Percentiles rank a stretch among this genome's conserved stretches.
Evolutionary conservation across 2,888 invertebrate species (phyloP).

Genomic region (Trissoscelio sp.): DNA sequence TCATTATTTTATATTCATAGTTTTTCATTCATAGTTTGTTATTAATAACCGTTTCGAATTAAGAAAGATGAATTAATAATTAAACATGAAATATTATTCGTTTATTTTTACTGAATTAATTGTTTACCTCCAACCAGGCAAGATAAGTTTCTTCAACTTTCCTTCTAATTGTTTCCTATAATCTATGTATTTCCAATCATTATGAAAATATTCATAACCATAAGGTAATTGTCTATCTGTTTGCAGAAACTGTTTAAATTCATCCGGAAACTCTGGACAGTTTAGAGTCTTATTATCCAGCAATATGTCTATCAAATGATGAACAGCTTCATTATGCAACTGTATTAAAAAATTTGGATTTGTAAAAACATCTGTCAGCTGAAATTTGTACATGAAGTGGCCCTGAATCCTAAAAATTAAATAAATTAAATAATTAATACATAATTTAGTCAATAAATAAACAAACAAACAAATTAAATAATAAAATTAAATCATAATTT

Average conservation of each 20-base stretch:
- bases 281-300: slow-evolving; percentile 86
- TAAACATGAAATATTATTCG: too few species aligned
- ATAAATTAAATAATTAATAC: not conserved
- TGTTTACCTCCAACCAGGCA: too few species aligned
- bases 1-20: too few species aligned
- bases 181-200: slow-evolving; percentile 84
- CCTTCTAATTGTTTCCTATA: not conserved
- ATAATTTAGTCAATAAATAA: slow-evolving; percentile 1
- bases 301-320: slow-evolving; percentile 86
- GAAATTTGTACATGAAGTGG: slow-evolving; percentile 75
- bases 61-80: too few species aligned
- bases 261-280: slow-evolving; percentile 87
- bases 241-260: slow-evolving; percentile 86
- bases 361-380: slow-evolving; percentile 82
- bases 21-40: too few species aligned
- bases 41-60: too few species aligned
- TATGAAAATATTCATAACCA: slow-evolving; percentile 88
- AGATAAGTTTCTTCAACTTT: too few species aligned
- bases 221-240: slow-evolving; percentile 85
- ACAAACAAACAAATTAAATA: not conserved
- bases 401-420: slow-evolving; percentile 78
- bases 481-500: not conserved
- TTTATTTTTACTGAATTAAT: too few species aligned
- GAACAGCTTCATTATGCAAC: slow-evolving; percentile 88
- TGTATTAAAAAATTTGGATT: slow-evolving; percentile 85